A percentile compares a stretch with the other conserved stretches of the same genome.
These are phyloP conservation scores for Pelecanus crispus DNA, from an alignment of 2,113 vertebrate species.

Conservation along the genomic window DNA sequence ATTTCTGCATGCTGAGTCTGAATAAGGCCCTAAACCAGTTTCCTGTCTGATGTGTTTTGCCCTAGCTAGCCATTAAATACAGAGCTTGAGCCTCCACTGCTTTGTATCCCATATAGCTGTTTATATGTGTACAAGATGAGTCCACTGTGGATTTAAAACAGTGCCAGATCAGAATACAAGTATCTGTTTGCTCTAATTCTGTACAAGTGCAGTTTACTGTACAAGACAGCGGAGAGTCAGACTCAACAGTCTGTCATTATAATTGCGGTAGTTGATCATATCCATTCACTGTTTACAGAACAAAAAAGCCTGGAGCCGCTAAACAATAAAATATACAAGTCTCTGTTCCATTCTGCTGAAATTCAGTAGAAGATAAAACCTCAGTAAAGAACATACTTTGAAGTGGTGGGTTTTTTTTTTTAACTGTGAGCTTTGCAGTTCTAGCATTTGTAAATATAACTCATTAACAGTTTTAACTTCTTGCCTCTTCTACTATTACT, in stretches of 20 bases:
- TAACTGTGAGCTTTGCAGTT: not conserved
- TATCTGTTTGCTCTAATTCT: not conserved
- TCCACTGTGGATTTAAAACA: not conserved
- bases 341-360: not conserved
- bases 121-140: not conserved
- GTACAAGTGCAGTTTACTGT: not conserved
- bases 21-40: not conserved
- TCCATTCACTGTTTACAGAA: not conserved
- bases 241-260: not conserved
- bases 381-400: not conserved
- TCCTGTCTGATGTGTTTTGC: not conserved
- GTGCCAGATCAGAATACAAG: not conserved
- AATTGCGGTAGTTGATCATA: not conserved
- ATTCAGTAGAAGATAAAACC: not conserved
- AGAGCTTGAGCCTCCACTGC: not conserved
- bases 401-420: not conserved
- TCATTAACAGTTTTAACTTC: not conserved
- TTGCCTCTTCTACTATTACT: not conserved
- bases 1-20: not conserved
- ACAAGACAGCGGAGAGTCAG: not conserved
- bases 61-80: not conserved
- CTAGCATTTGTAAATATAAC: not conserved
- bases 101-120: not conserved
- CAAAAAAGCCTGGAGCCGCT: not conserved
- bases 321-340: not conserved